Evolutionary conservation across 2,888 invertebrate species (phyloP), one percentile per base, ranked within the genome.

Genomic region (Melitaea athalia): DNA sequence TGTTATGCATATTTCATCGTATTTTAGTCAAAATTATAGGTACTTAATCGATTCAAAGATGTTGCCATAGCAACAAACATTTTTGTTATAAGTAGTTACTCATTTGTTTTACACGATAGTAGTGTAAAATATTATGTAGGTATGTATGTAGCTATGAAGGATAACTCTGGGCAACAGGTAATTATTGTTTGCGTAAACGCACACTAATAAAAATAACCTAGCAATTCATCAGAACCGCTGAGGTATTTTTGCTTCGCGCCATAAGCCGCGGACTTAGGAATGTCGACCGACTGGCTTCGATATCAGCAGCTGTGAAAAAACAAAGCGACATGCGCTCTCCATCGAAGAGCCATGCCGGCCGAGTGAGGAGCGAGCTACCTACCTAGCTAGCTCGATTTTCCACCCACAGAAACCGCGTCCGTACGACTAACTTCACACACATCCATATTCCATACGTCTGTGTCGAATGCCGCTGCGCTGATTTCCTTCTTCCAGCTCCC

Each of bases 241-340:
- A 85, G 87, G 88, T 86, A 92, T 90, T 89, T 87, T 80, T 83
- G 85, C 85, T 88, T 91, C 87, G 89, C 89, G 86, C 91, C 86
- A 89, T 88, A 89, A 89, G 82, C 85, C 82, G 82, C 79, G 78
- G 82, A 71, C 84, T 80, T 72, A 78, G 91, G 91, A 92, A 92
- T 92, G 92, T 81, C 86, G 89, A 87, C 85, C 72, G 85, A 85
- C 90, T 82, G 84, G 87, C 84, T 85, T 76, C 84, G 84, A 85
- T 82, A 79, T 83, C 78, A 79, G 80, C 81, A 78, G 76, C 73
- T 73, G 76, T 71, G 76, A 77, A 80, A 75, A 81, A 81, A 79
- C 78, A 78, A 80, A 81, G 79, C 79, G 81, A 83, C 83, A 76
- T 76, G 79, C 81, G 73, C 72, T 77, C 84, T 75, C 76, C 77